A percentile compares a stretch with the other conserved stretches of the same genome.
These are phyloP conservation scores for Myotis daubentonii DNA, from an alignment of 2,797 vertebrate species.

Conservation along the genomic window DNA sequence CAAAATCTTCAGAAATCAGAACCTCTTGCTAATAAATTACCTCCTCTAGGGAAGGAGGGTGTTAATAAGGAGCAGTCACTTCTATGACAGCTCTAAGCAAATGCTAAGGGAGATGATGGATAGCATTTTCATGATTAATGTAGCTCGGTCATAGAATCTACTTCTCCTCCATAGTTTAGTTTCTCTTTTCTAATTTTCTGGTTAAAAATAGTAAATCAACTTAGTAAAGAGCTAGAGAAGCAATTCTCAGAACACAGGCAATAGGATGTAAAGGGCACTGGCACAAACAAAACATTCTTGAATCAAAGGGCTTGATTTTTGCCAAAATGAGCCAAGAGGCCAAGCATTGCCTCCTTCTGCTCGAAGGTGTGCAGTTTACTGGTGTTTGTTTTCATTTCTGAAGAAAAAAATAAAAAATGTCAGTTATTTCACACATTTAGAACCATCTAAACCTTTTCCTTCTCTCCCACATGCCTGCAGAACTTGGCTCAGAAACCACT, in stretches of 20 bases:
- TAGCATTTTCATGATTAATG: not conserved
- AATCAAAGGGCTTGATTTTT: slow-evolving; percentile 6
- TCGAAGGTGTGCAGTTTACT: not conserved
- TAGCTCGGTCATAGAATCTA: not conserved
- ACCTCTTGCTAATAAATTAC: not conserved
- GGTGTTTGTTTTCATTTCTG: slow-evolving; percentile 23
- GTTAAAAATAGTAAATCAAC: slow-evolving; percentile 23
- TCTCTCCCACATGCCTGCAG: not conserved
- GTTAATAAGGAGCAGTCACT: not conserved
- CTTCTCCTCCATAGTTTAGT: not conserved
- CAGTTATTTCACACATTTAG: slow-evolving; percentile 46
- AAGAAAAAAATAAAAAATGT: slow-evolving; percentile 43
- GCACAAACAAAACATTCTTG: not conserved
- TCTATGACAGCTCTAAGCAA: not conserved
- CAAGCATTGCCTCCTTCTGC: not conserved
- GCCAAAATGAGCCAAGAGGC: not conserved
- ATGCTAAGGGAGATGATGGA: not conserved
- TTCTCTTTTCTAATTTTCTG: not conserved
- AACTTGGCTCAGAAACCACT: slow-evolving; percentile 69
- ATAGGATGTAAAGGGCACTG: not conserved
- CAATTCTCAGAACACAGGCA: not conserved
- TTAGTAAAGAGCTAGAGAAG: not conserved
- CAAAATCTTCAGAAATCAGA: slow-evolving; percentile 25
- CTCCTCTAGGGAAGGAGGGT: not conserved
- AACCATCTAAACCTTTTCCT: slow-evolving; percentile 55